Evolutionary conservation across 2,797 vertebrate genomes (phyloP).

Genomic region (Eremophila alpestris): DNA sequence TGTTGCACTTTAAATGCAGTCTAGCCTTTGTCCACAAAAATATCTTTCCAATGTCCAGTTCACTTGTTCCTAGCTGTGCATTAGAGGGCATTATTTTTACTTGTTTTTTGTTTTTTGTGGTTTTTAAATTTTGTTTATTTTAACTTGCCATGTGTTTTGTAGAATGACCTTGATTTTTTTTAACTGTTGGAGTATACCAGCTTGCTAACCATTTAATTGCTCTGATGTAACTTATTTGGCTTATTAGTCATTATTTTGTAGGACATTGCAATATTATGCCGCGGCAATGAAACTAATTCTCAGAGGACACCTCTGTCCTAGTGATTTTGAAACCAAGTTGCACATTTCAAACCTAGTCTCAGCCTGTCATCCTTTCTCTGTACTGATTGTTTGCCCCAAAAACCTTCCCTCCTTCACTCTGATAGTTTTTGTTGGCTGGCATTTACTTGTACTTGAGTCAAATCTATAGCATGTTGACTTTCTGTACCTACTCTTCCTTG

Average conservation of each 20-base stretch:
- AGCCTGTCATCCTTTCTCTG: conserved; percentile 1
- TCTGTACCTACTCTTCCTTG: not conserved
- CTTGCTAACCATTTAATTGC: not conserved
- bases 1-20: conserved; percentile 80
- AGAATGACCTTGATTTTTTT: conserved; percentile 17
- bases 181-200: conserved; percentile 1
- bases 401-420: not conserved
- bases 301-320: not conserved
- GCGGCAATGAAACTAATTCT: conserved; percentile 26
- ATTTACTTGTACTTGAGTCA: not conserved
- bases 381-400: not conserved
- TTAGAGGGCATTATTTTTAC: conserved; percentile 72
- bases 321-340: conserved; percentile 20
- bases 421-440: not conserved
- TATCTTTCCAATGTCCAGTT: conserved; percentile 76
- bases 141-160: conserved; percentile 26
- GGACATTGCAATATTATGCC: conserved; percentile 36
- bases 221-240: conserved; percentile 47
- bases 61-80: conserved; percentile 65
- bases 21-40: conserved; percentile 66
- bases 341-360: conserved; percentile 49
- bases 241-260: conserved; percentile 17
- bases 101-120: not conserved
- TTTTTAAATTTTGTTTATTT: not conserved
- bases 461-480: not conserved